Conservation (phyloP, 2,113 vertebrate species). For the Noctilio leporinus region DNA sequence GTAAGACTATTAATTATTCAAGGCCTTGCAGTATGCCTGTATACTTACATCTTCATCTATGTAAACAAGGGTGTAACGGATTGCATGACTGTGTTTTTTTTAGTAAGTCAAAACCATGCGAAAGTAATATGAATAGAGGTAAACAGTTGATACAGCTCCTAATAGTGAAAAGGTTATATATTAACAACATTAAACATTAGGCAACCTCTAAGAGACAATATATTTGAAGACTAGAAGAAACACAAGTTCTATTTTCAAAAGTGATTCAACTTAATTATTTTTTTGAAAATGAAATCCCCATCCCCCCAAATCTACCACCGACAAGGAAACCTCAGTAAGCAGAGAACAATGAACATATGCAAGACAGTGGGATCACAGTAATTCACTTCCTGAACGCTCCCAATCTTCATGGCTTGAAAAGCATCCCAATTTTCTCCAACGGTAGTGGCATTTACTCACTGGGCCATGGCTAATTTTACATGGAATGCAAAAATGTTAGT, state of each 20-base stretch:
- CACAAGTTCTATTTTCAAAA: conserved; percentile 29
- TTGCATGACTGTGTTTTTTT: background rate
- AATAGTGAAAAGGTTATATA: conserved; percentile 33
- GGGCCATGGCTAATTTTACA: conserved; percentile 84
- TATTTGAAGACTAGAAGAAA: conserved; percentile 59
- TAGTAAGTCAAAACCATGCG: background rate
- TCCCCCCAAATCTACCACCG: background rate
- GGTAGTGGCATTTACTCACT: conserved; percentile 79
- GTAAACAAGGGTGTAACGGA: conserved; percentile 6
- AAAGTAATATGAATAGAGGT: conserved; percentile 69
- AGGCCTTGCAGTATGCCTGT: background rate
- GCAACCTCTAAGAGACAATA: conserved; percentile 57
- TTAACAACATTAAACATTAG: background rate
- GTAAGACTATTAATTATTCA: conserved; percentile 30
- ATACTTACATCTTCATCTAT: conserved; percentile 37
- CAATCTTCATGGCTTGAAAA: conserved; percentile 81
- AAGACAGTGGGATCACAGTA: conserved; percentile 77
- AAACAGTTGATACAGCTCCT: conserved; percentile 54
- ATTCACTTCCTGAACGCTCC: conserved; percentile 76
- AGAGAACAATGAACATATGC: conserved; percentile 76
- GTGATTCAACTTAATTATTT: conserved; percentile 47
- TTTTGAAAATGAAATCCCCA: conserved; percentile 29
- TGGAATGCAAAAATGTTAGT: conserved; percentile 80
- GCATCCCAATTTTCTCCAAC: conserved; percentile 82
- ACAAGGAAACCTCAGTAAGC: conserved; percentile 47